Conservation (phyloP, 2,797 vertebrate species). For the Hydrolagus colliei region DNA sequence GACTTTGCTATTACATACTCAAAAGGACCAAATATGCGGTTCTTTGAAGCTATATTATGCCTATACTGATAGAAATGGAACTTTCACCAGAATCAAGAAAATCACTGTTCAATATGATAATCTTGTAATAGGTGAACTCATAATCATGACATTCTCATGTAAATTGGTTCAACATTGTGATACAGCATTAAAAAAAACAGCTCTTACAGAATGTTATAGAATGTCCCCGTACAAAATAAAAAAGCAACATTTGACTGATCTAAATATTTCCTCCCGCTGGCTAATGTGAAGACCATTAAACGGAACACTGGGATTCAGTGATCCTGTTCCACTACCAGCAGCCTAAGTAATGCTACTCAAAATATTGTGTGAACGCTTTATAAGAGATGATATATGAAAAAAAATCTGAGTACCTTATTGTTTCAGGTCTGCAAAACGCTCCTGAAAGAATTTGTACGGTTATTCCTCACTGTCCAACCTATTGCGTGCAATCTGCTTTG, state of each 20-base stretch:
- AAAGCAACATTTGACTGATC: neutral
- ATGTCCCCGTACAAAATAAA: slow-evolving; percentile 7
- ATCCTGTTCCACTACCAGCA: neutral
- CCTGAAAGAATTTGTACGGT: neutral
- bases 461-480: slow-evolving; percentile 7
- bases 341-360: neutral
- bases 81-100: neutral
- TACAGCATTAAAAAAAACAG: neutral
- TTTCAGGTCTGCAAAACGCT: slow-evolving; percentile 1
- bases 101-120: too few species aligned
- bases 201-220: slow-evolving; percentile 4
- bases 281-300: neutral
- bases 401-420: neutral
- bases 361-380: neutral
- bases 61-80: neutral
- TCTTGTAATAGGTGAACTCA: neutral
- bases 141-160: slow-evolving; percentile 1
- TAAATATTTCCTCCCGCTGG: neutral
- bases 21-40: neutral
- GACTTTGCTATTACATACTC: slow-evolving; percentile 18
- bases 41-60: neutral
- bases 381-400: slow-evolving; percentile 2
- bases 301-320: neutral
- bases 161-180: neutral
- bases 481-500: slow-evolving; percentile 13